Base-by-base conservation (phyloP, 2,797 vertebrate genomes). In the Mus spretus region DNA sequence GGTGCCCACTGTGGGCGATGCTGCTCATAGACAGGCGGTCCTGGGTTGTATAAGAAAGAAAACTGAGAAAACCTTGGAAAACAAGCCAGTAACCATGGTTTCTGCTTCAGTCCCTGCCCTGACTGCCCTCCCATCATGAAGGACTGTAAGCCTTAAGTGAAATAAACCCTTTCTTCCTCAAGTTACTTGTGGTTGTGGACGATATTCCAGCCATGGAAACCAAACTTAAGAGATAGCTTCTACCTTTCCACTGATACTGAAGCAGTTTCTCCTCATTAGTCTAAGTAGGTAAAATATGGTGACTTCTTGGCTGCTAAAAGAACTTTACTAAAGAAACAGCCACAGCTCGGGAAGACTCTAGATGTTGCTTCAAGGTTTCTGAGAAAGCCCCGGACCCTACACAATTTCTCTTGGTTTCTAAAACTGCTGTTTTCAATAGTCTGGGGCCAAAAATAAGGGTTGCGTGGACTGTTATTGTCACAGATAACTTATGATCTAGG, bases 201-300 rank as follows among this genome's bases (percentile, higher is more conserved):
- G 20, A 67, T 31, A 67, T 50, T 22, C 7, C 11, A 85, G 44
- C 44, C 40, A n/a, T 22, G 34, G 26, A 67, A 65, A 20, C 6
- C 40, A 85, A 67, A 67, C 61, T 22, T 47, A 34, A 34, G 10
- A 47, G 67, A n/a, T 1, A 20, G 63, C 34, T 93, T 86, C 72
- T 44, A 63, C 24, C 1, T 75, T 84, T 63, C 80, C 61, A 24
- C 24, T n/a, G 67, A 61, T 67, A 47, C 53, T 13, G 2, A 78
- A 50, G 53, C 40, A 22, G 61, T 79, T 94, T 78, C 70, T 93
- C 53, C 78, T 92, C 15, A 47, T 81, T 84, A 65, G 50, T 47
- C 14, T 50, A 40, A 44, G 17, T 6, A 72, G n/a, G 24, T 37
- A 28, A 80, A 55, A 31, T 50, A 8, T 65, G 5, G 59, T 77